Evolutionary conservation across 1,140 invertebrate species (phyloP), one percentile per base, ranked within the genome.

Genomic region (Grapholita molesta): DNA sequence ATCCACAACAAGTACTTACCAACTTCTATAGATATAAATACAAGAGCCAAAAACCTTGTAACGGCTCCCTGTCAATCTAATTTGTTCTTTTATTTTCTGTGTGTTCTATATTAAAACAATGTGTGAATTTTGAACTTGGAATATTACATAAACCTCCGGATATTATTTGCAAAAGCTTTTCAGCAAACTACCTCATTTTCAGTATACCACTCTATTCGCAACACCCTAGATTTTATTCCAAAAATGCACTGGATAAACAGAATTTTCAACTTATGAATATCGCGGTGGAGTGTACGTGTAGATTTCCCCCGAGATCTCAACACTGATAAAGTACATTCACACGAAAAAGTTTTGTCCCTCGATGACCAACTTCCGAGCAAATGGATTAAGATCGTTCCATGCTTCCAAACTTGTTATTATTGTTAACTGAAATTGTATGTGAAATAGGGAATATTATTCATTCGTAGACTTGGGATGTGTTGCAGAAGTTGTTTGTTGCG

Each of bases 221-320:
- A 15, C 18, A 48, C 7, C 42, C 42, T 48, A 61, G 55, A 61
- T 61, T 28, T 61, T 28, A 61, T 15, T 18, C 55, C 23, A 61
- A 61, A 61, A 15, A 61, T 61, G 55, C 55, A 61, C 18, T 32
- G 25, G 28, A 8, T 61, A 30, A 61, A 61, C 24, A 61, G 25
- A 61, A 61, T 30, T 61, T 61, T 61, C 55, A 61, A 61, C 55
- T 61, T 61, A 61, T 61, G 24, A 61, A 61, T 61, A 61, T 28
- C 55, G 55, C 55, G 55, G 55, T 32, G 18, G 24, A 61, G 55
- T 61, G 55, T 61, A 61, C 55, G 55, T 61, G 55, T 32, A 61
- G 55, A 61, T 61, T 61, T 61, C 55, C 55, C 55, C 25, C 9
- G 55, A 61, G 55, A 61, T 61, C 55, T 9, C 55, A 61, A 61